A percentile compares a stretch with the other conserved stretches of the same genome.
These are phyloP conservation scores for Deroplatys truncata DNA, from an alignment of 2,888 invertebrate species.

Conservation along the genomic window DNA sequence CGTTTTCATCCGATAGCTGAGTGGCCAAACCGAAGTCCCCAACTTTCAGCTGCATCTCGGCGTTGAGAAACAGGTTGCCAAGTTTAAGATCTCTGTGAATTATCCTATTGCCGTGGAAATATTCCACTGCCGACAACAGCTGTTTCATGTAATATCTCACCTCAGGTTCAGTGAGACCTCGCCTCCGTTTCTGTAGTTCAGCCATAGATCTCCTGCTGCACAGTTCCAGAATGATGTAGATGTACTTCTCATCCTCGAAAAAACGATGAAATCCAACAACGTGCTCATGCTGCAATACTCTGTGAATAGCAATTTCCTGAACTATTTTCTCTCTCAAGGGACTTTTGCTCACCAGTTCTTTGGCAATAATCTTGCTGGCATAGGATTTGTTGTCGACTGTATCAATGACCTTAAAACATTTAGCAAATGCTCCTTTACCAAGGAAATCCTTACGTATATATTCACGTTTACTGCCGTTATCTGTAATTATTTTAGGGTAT, in stretches of 20 bases:
- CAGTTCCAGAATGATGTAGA: constrained; percentile 57
- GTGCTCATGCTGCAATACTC: constrained; percentile 50
- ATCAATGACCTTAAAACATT: constrained; percentile 55
- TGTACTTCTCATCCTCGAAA: constrained; percentile 57
- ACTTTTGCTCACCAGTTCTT: constrained; percentile 51
- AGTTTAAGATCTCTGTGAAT: constrained; percentile 61
- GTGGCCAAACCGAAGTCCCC: constrained; percentile 63
- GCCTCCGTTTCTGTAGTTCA: constrained; percentile 58
- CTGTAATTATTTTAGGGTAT: not conserved
- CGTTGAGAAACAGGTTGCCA: constrained; percentile 58
- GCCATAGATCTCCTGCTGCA: constrained; percentile 58
- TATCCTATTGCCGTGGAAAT: constrained; percentile 54
- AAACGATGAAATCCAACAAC: constrained; percentile 54
- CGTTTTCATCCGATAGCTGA: constrained; percentile 50
- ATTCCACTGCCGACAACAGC: constrained; percentile 50
- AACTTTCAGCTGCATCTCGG: constrained; percentile 50
- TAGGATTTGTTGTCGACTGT: constrained; percentile 46
- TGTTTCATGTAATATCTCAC: constrained; percentile 56
- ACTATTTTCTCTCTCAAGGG: constrained; percentile 58
- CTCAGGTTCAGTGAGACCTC: constrained; percentile 56
- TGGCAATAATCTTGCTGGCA: constrained; percentile 58
- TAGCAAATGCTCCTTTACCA: constrained; percentile 44
- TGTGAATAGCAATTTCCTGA: constrained; percentile 56
- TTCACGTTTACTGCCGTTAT: not conserved
- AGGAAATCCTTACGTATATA: not conserved